A percentile compares a stretch with the other conserved stretches of the same genome.
Conservation (phyloP, 2,888 invertebrate genomes). For the Callinectes sapidus region DNA sequence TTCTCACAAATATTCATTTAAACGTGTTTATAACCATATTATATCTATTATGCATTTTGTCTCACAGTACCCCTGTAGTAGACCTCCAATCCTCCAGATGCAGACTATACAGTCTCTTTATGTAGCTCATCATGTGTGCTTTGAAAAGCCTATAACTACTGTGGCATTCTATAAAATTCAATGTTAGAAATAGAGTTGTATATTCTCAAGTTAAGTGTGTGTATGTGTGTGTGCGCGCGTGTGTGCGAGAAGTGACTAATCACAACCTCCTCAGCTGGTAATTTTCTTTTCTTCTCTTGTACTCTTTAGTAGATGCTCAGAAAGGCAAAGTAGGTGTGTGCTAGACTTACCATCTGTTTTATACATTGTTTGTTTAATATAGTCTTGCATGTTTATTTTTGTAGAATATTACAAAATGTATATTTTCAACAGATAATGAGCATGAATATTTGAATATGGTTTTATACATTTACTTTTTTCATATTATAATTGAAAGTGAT, state of each 20-base stretch:
- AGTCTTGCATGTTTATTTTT: conserved; percentile 25
- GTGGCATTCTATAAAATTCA: neutral
- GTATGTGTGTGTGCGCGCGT: neutral
- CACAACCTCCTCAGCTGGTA: conserved; percentile 40
- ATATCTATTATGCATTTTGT: neutral
- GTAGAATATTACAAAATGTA: neutral
- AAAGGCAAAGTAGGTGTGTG: conserved; percentile 69
- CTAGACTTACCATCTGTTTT: conserved; percentile 53
- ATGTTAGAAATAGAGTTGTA: neutral
- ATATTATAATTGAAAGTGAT: neutral
- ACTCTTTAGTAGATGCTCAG: conserved; percentile 69
- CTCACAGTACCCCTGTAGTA: neutral
- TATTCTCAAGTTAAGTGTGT: neutral
- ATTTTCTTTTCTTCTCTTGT: conserved; percentile 51
- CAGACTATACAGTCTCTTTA: neutral
- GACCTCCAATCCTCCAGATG: neutral
- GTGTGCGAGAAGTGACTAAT: neutral
- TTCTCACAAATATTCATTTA: neutral
- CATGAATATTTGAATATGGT: neutral
- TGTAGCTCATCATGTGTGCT: neutral
- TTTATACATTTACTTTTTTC: neutral
- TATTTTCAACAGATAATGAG: conserved; percentile 8
- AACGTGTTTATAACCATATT: neutral
- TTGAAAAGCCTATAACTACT: neutral
- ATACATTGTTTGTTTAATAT: conserved; percentile 36